Evolutionary conservation across 2,113 vertebrate species (phyloP).

Genomic region (Microtus ochrogaster): DNA sequence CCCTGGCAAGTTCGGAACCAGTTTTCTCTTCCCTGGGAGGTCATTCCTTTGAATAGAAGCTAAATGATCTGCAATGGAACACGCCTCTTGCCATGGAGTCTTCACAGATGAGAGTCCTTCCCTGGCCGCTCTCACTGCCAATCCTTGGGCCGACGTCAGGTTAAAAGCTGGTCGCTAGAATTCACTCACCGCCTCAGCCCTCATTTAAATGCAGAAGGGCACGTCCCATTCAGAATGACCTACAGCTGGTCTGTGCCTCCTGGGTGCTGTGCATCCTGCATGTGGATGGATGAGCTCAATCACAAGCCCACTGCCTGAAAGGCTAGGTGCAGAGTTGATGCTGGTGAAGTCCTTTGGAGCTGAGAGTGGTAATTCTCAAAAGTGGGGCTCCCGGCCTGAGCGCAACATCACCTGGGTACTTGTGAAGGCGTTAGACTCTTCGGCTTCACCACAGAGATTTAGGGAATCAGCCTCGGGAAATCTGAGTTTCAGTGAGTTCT

Average conservation of each 20-base stretch:
- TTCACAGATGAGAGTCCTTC: slow-evolving; percentile 41
- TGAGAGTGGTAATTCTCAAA: neutral
- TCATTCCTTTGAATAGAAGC: neutral
- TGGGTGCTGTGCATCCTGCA: neutral
- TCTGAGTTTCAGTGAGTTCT: neutral
- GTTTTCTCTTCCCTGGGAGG: neutral
- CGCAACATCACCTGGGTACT: neutral
- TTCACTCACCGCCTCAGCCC: neutral
- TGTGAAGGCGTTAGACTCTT: neutral
- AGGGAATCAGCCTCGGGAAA: neutral
- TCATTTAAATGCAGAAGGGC: neutral
- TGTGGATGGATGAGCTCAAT: neutral
- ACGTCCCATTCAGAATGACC: neutral
- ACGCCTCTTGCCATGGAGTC: neutral
- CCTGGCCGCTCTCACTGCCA: neutral
- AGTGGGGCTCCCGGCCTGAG: neutral
- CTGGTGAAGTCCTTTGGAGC: no score
- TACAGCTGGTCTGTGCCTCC: neutral
- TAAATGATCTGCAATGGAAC: slow-evolving; percentile 3
- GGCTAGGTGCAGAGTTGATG: neutral
- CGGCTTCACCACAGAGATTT: neutral
- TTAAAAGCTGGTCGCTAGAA: neutral
- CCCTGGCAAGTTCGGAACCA: neutral
- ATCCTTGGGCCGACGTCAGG: neutral
- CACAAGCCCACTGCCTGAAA: neutral